phyloP scores from a whole-genome alignment of 2,888 invertebrate species.

The Craniophora ligustri region DNA sequence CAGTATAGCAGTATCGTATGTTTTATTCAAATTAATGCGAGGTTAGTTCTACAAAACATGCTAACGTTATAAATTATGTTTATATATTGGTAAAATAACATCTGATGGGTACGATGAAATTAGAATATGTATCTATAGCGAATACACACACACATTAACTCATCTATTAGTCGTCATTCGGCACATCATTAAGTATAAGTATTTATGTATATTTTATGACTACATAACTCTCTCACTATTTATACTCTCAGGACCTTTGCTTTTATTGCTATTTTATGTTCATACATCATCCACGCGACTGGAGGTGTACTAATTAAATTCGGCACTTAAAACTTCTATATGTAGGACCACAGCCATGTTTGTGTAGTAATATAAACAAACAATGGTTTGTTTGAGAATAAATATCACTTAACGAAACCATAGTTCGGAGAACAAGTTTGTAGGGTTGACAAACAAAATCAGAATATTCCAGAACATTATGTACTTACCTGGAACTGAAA shows the following conservation, averaged over 20 bases:
- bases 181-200: slow-evolving; percentile 43
- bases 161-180: slow-evolving; percentile 46
- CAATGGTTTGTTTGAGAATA: slow-evolving; percentile 51
- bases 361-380: slow-evolving; percentile 45
- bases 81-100: too few relatives aligned
- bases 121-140: slow-evolving; percentile 11
- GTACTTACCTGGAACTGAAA: slow-evolving; percentile 28
- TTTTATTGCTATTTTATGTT: slow-evolving; percentile 57
- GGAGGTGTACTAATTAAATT: slow-evolving; percentile 62
- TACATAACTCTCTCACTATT: slow-evolving; percentile 53
- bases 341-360: slow-evolving; percentile 27
- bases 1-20: too few relatives aligned
- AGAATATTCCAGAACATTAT: slow-evolving; percentile 25
- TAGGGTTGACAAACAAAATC: slow-evolving; percentile 40
- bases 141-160: slow-evolving; percentile 22
- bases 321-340: slow-evolving; percentile 52
- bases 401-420: slow-evolving; percentile 53
- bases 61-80: too few relatives aligned
- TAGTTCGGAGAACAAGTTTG: slow-evolving; percentile 32
- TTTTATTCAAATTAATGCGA: too few relatives aligned
- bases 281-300: slow-evolving; percentile 52
- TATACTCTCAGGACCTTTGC: slow-evolving; percentile 49
- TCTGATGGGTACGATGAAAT: slow-evolving; percentile 21
- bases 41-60: too few relatives aligned
- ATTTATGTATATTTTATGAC: slow-evolving; percentile 48